These are phyloP conservation scores for Acipenser transmontanus DNA, from an alignment of 2,797 vertebrate species.

Conservation along the genomic window DNA sequence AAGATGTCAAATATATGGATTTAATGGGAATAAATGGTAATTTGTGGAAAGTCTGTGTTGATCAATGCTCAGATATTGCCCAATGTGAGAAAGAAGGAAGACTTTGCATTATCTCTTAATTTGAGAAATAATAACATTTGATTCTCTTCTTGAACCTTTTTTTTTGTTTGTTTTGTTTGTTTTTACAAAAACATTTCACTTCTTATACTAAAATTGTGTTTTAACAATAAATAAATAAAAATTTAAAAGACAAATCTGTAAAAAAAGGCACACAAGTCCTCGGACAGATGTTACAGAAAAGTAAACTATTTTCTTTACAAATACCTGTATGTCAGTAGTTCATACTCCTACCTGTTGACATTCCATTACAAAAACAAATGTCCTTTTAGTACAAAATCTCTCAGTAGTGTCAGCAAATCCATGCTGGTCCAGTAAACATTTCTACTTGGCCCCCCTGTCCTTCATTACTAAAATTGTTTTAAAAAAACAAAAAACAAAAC, in stretches of 20 bases:
- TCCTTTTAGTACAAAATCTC: constrained; percentile 75
- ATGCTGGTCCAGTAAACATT: constrained; percentile 50
- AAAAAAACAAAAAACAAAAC: constrained; percentile 1
- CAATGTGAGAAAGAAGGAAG: constrained; percentile 75
- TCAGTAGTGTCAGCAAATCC: constrained; percentile 74
- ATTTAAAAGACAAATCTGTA: constrained; percentile 72
- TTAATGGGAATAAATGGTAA: constrained; percentile 17
- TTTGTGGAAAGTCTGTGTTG: constrained; percentile 42
- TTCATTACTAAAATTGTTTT: constrained; percentile 41
- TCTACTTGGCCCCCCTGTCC: constrained; percentile 56
- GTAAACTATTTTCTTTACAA: constrained; percentile 77
- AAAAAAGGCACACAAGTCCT: constrained; percentile 93
- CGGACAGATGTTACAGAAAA: constrained; percentile 67
- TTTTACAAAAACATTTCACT: constrained; percentile 49
- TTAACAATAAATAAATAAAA: constrained; percentile 67
- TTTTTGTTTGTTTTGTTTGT: constrained; percentile 20
- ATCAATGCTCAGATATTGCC: constrained; percentile 79
- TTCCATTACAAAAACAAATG: constrained; percentile 50
- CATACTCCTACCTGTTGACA: constrained; percentile 65
- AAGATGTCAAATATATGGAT: not conserved
- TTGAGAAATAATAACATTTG: constrained; percentile 46
- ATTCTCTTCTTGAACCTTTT: constrained; percentile 34
- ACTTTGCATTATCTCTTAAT: constrained; percentile 63
- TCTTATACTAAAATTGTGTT: constrained; percentile 55
- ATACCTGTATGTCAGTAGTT: constrained; percentile 63